Conservation (phyloP, 2,888 invertebrate species). For the Escarpia spicata region DNA sequence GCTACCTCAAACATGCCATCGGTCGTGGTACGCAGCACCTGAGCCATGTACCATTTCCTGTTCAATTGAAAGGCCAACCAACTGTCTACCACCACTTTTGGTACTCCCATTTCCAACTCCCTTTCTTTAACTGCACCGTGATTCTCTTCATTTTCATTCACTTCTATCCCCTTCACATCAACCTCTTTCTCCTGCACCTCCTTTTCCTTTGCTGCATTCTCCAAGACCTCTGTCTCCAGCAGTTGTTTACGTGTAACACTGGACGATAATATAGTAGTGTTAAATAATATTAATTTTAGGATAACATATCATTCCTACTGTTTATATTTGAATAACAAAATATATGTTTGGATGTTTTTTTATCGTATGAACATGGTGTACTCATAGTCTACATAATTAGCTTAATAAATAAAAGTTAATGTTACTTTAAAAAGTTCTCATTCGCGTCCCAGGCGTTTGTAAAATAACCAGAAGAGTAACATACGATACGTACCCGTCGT, state of each 20-base stretch:
- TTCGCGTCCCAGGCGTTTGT: neutral
- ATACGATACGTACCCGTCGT: constrained; percentile 46
- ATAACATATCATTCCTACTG: neutral
- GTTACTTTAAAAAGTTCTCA: neutral
- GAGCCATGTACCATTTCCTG: no score
- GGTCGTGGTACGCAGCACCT: no score
- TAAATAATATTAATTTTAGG: neutral
- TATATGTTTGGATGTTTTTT: neutral
- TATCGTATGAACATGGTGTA: neutral
- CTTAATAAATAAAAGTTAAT: neutral
- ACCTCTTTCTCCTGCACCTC: no score
- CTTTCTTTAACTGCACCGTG: no score
- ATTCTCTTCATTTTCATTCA: no score
- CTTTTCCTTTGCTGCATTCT: neutral
- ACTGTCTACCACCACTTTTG: no score
- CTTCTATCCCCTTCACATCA: no score
- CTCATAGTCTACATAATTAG: neutral
- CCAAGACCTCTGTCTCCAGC: neutral
- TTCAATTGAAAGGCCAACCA: no score
- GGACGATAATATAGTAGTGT: neutral
- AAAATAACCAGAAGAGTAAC: neutral
- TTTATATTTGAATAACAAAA: neutral
- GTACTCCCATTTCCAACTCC: no score
- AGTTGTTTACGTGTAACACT: neutral
- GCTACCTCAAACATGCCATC: no score